Evolutionary conservation across 2,888 invertebrate species (phyloP).

Genomic region (Cantharis nigra): DNA sequence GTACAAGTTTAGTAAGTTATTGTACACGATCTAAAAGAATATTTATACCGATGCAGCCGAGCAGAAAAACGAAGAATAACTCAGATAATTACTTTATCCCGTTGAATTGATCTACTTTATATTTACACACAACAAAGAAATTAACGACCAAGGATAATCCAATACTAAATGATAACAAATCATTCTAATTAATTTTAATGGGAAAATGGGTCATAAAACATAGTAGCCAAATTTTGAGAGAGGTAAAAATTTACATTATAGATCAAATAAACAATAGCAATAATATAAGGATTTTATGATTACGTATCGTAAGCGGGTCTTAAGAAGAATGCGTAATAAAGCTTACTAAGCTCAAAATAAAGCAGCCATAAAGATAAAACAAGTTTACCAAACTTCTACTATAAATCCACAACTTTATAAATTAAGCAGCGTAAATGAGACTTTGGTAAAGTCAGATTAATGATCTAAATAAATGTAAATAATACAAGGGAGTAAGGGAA

Average conservation of each 20-base stretch:
- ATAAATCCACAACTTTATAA: slow-evolving; percentile 57
- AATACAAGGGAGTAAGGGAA: slow-evolving; percentile 44
- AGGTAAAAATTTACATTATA: not conserved
- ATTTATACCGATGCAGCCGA: slow-evolving; percentile 53
- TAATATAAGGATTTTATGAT: slow-evolving; percentile 9
- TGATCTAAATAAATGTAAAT: slow-evolving; percentile 56
- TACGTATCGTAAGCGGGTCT: slow-evolving; percentile 19
- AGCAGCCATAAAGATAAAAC: slow-evolving; percentile 55
- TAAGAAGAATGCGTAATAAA: slow-evolving; percentile 53
- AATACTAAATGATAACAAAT: slow-evolving; percentile 54
- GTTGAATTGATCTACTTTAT: slow-evolving; percentile 32
- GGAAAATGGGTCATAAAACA: slow-evolving; percentile 29
- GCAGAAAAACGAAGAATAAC: slow-evolving; percentile 55
- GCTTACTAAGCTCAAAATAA: slow-evolving; percentile 48
- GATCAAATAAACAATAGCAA: slow-evolving; percentile 2
- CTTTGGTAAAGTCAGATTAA: slow-evolving; percentile 57
- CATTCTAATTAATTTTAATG: slow-evolving; percentile 41
- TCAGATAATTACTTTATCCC: slow-evolving; percentile 54
- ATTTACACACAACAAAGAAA: slow-evolving; percentile 6
- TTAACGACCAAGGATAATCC: slow-evolving; percentile 49
- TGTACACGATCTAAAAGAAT: slow-evolving; percentile 52
- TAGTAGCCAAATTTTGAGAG: slow-evolving; percentile 29
- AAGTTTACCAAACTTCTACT: slow-evolving; percentile 53
- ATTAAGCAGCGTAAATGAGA: slow-evolving; percentile 57
- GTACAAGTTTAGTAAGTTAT: slow-evolving; percentile 55